Evolutionary conservation across 2,888 invertebrate species (phyloP).

Genomic region (Troglohyphantes excavatus): DNA sequence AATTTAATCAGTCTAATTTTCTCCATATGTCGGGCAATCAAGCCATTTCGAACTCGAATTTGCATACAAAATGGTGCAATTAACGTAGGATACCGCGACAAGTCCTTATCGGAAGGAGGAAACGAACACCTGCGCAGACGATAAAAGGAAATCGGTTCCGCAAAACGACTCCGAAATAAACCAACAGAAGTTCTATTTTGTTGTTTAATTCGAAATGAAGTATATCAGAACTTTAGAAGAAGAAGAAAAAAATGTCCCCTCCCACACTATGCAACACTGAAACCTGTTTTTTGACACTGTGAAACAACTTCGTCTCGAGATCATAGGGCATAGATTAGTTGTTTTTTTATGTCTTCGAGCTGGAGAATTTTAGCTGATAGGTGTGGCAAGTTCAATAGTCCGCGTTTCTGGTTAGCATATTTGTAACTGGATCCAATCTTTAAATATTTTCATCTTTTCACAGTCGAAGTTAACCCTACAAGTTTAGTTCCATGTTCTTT

Average conservation of each 20-base stretch:
- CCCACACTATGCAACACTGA: neutral
- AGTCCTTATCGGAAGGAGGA: slow-evolving; percentile 23
- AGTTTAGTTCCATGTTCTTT: too few species aligned
- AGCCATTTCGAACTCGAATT: too few species aligned
- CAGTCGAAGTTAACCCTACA: too few species aligned
- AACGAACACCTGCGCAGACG: slow-evolving; percentile 18
- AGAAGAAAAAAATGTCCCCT: neutral
- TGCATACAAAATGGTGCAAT: too few species aligned
- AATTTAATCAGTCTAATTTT: neutral
- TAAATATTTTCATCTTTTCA: too few species aligned
- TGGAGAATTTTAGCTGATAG: neutral
- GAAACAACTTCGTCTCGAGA: slow-evolving; percentile 1
- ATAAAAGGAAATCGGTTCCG: slow-evolving; percentile 7
- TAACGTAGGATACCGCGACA: neutral
- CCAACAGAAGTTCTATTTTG: too few species aligned
- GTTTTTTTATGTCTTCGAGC: neutral
- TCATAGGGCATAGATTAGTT: slow-evolving; percentile 25
- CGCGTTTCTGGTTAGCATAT: neutral
- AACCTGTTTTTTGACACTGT: slow-evolving; percentile 54
- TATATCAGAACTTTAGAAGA: neutral
- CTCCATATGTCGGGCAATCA: neutral
- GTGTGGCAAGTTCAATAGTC: slow-evolving; percentile 32
- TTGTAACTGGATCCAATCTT: too few species aligned
- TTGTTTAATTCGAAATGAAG: neutral
- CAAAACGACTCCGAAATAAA: neutral